Evolutionary conservation across 2,888 invertebrate species (phyloP), one percentile per base, ranked within the genome.

Genomic region (Drosophila suboccidentalis): DNA sequence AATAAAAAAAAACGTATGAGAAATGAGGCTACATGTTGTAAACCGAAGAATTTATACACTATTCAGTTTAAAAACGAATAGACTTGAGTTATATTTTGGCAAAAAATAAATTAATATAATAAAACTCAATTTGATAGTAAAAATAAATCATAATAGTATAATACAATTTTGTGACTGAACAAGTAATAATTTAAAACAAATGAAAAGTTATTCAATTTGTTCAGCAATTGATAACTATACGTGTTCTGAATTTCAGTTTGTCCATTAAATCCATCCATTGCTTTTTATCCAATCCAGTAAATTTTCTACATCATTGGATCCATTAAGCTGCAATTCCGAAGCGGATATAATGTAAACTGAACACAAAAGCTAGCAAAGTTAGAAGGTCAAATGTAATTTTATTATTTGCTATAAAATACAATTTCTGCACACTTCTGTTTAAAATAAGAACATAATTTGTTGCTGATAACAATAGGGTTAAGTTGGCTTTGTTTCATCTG

Each of bases 1-100:
- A 77, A 77, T 75, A 79, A 77, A 77, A 78, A 22, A 75, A 79
- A 77, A 66, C 76, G 34, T 75, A 77, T 77, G 80, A 65, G 65
- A 79, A 75, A 62, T 57, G 29, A 17, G 44, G 15, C 15, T 59
- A 3, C 15, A 17, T 9, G 8, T 15, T 11, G 29, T 26, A 5
- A 11, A 8, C 6, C 55, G 76, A 43, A 49, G 13, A n/a, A 4
- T n/a, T 32, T 36, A 75, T 61, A 58, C 80, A 26, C 75, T 75
- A 13, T 55, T 3, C 15, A 41, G 11, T 47, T 5, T n/a, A 13
- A 36, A 29, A 29, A 8, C 26, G 26, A 29, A 29, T 8, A 8
- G 26, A 29, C 8, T 8, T 5, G 29, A 29, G 29, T 5, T 29
- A 8, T 29, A 1, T 29, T 8, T 29, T 8, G 5, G 26, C 29